phyloP scores from a whole-genome alignment of 30 jellyfish, hydroid and myxozoan genomes.

The Cassiopea andromeda region DNA sequence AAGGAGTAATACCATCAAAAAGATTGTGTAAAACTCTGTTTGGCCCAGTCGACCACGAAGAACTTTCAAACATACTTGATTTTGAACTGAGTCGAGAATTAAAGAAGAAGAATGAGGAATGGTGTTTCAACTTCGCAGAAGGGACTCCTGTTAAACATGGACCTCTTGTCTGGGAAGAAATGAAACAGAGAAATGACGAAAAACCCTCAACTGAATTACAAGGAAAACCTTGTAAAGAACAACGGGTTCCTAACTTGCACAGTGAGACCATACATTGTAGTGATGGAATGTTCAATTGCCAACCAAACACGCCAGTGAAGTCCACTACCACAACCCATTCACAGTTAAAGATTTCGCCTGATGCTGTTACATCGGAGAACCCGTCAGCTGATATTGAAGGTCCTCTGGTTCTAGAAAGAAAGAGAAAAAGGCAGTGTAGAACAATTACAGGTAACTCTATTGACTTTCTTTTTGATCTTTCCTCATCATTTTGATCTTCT shows the following conservation, averaged over 20 bases:
- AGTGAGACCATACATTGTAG: background rate
- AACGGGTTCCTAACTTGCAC: slow-evolving; percentile 60
- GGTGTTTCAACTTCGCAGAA: slow-evolving; percentile 62
- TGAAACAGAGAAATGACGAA: slow-evolving; percentile 4
- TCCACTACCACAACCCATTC: no score
- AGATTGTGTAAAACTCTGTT: slow-evolving; percentile 61
- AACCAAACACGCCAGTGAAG: background rate
- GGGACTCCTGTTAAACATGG: slow-evolving; percentile 58
- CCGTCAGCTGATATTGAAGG: background rate
- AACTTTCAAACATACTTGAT: slow-evolving; percentile 19
- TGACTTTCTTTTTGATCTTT: background rate
- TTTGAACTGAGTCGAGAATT: slow-evolving; percentile 29
- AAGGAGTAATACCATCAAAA: slow-evolving; percentile 33
- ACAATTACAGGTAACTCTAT: slow-evolving; percentile 40
- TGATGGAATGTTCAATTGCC: slow-evolving; percentile 8
- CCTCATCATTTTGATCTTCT: background rate
- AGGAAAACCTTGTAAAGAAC: slow-evolving; percentile 20
- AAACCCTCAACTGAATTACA: slow-evolving; percentile 11
- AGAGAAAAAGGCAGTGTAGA: slow-evolving; percentile 35
- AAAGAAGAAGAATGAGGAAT: slow-evolving; percentile 36
- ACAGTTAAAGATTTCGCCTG: background rate
- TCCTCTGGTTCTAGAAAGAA: background rate
- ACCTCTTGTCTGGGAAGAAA: slow-evolving; percentile 47
- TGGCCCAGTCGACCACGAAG: slow-evolving; percentile 74
- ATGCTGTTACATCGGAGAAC: background rate